Base-by-base conservation (phyloP, 1,140 invertebrate genomes). In the Reticulitermes speratus region DNA sequence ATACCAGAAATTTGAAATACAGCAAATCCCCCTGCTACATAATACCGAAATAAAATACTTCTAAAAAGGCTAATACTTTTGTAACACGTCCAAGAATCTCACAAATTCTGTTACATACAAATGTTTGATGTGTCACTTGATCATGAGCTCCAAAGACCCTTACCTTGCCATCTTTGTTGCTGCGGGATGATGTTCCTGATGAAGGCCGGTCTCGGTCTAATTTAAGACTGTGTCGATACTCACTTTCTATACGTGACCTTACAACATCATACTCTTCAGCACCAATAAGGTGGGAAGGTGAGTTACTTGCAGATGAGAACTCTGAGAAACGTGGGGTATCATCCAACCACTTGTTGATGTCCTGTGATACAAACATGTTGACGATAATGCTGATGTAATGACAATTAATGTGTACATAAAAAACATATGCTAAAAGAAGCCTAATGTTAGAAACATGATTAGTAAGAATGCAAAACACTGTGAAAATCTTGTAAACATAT, bases 271-370 rank as follows among this genome's bases (percentile, higher is more conserved):
- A 92, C 81, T 93, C 93, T 87, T 93, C 92, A 12, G 92, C 87
- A 2, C 90, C 89, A 87, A 91, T 91, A 84, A 91, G 91, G 69
- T 92, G 92, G 1, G 93, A 92, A 12, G 87, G 87, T 1, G 96
- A 96, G 90, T 95, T 96, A 88, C 94, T 94, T 14, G 93, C 94
- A 2, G 95, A 95, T 86, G 94, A 95, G 87, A 95, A 96, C 88
- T 95, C 94, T 0, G 94, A 93, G 84, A 94, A 93, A 87, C 94
- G 94, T 0, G 96, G 96, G 7, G 96, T 94, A 88, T 97, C 96
- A 89, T 97, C 96, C 82, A 97, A 90, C 96, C 96, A 97, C 89
- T 96, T 96, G 89, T 96, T 97, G 44, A 97, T 96, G 89, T 97
- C 96, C 93, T 94, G 89, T 55, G 52, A 55, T 55, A 12, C 52